Conservation (phyloP, 2,113 vertebrate species). For the Lophochroa leadbeateri region DNA sequence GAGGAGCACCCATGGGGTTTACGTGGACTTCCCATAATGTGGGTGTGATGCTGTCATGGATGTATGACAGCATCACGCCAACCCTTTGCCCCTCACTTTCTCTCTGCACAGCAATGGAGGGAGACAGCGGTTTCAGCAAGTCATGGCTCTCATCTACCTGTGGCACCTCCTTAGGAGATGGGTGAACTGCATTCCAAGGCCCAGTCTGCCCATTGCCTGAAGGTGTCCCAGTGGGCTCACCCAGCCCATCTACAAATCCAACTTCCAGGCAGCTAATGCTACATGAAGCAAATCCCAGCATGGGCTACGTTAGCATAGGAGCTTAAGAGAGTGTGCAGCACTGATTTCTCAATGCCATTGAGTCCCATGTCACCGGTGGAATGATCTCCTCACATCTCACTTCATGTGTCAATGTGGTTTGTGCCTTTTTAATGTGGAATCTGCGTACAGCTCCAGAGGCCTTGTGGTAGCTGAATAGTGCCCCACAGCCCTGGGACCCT, state of each 20-base stretch:
- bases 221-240: accelerated
- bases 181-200: not conserved
- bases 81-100: not conserved
- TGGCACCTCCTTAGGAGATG: not conserved
- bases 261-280: not conserved
- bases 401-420: not conserved
- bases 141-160: not conserved
- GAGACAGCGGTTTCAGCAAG: not conserved
- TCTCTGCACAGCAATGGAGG: accelerated
- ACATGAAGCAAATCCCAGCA: not conserved
- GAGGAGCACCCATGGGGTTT: not conserved
- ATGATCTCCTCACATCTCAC: not conserved
- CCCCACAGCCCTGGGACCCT: not conserved
- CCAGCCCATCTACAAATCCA: not conserved
- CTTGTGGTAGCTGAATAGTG: too few species aligned
- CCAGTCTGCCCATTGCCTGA: accelerated
- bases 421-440: not conserved
- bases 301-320: accelerated
- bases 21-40: not conserved
- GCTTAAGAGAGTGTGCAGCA: not conserved
- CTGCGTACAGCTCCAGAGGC: not conserved
- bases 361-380: not conserved
- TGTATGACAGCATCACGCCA: not conserved
- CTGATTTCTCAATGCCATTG: not conserved
- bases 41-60: not conserved